Evolutionary conservation across 2,888 invertebrate genomes (phyloP).

Genomic region (Carterocephalus palaemon): DNA sequence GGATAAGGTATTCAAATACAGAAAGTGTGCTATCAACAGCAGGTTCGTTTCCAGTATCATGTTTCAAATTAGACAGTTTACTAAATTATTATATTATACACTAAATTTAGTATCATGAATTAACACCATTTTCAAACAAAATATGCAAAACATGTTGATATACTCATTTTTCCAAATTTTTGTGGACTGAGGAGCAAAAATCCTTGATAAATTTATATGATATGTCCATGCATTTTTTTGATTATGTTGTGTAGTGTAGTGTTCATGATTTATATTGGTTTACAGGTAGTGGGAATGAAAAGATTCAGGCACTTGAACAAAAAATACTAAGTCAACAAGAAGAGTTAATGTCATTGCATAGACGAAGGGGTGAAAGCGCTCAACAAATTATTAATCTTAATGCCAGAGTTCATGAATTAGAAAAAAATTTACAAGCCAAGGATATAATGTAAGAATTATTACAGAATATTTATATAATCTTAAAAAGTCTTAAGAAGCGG

Average conservation of each 20-base stretch:
- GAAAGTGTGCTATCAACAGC: conserved; percentile 56
- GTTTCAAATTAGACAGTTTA: too few relatives aligned
- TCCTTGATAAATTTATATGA: too few relatives aligned
- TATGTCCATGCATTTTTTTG: too few relatives aligned
- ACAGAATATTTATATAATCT: too few relatives aligned
- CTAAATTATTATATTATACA: neutral
- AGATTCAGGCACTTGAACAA: conserved; percentile 88
- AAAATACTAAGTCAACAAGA: conserved; percentile 93
- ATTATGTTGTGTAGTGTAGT: too few relatives aligned
- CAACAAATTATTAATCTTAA: conserved; percentile 96
- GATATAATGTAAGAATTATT: conserved; percentile 80
- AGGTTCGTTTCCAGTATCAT: conserved; percentile 43
- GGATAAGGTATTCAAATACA: conserved; percentile 81
- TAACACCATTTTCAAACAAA: too few relatives aligned
- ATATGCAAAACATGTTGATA: too few relatives aligned
- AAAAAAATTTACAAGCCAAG: conserved; percentile 85
- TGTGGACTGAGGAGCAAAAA: too few relatives aligned
- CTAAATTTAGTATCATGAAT: too few relatives aligned
- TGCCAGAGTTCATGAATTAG: conserved; percentile 89
- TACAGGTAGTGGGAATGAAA: conserved; percentile 71
- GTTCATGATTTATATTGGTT: conserved; percentile 10
- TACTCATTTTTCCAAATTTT: too few relatives aligned
- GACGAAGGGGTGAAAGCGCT: conserved; percentile 93
- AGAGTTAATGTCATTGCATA: conserved; percentile 93
- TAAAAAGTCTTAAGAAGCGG: too few relatives aligned